These are phyloP conservation scores for Nebria salina DNA, from an alignment of 2,888 invertebrate genomes.

Conservation along the genomic window DNA sequence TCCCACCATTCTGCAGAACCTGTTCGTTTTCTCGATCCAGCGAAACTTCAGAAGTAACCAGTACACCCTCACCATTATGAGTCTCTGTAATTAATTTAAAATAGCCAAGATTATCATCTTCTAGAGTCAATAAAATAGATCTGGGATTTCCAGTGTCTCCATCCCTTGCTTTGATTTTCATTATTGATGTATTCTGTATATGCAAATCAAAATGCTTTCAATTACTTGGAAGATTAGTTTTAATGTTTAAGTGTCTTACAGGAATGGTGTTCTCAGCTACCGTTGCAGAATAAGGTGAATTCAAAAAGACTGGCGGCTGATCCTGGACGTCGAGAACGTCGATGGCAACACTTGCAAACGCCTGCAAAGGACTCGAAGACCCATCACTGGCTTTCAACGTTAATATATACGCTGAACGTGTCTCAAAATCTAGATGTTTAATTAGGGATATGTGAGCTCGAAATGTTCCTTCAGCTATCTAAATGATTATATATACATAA, in stretches of 20 bases:
- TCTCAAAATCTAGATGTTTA: constrained; percentile 80
- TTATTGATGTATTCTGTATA: constrained; percentile 69
- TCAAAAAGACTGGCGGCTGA: constrained; percentile 82
- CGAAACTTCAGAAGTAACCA: constrained; percentile 72
- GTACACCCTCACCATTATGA: constrained; percentile 66
- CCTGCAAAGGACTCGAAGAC: constrained; percentile 68
- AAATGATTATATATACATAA: constrained; percentile 49
- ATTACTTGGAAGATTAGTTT: constrained; percentile 4
- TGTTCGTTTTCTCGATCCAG: constrained; percentile 79
- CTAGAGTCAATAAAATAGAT: constrained; percentile 72
- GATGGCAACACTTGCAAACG: constrained; percentile 78
- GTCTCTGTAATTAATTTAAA: constrained; percentile 71
- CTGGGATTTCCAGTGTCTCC: constrained; percentile 82
- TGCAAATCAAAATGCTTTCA: neutral
- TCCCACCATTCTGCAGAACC: constrained; percentile 80
- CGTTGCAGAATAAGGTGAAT: constrained; percentile 82
- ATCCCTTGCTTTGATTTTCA: constrained; percentile 80
- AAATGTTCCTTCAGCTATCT: constrained; percentile 75
- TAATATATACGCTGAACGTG: constrained; percentile 76
- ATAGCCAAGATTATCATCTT: constrained; percentile 75
- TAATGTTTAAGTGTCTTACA: constrained; percentile 58
- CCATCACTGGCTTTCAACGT: constrained; percentile 74
- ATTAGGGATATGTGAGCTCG: constrained; percentile 74
- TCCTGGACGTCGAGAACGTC: constrained; percentile 84
- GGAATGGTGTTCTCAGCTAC: constrained; percentile 78